A percentile compares a stretch with the other conserved stretches of the same genome.
These are phyloP conservation scores for Tenualosa thibaudeaui DNA, from an alignment of 2,797 vertebrate species.

Conservation along the genomic window DNA sequence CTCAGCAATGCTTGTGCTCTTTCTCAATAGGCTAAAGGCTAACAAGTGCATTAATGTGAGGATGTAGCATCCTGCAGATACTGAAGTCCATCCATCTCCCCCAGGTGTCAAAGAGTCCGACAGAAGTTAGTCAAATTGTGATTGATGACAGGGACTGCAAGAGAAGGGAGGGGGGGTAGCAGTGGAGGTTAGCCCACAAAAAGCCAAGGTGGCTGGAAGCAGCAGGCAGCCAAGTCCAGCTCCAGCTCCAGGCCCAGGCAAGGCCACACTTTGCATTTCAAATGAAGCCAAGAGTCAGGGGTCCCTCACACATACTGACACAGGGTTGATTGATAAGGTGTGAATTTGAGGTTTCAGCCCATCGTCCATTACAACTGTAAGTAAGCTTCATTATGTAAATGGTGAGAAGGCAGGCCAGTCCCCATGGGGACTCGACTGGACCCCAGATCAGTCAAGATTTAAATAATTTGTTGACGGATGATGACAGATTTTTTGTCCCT, in stretches of 20 bases:
- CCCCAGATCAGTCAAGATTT: constrained; percentile 63
- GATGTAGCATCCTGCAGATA: constrained; percentile 62
- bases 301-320: constrained; percentile 59
- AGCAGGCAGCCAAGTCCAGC: not conserved
- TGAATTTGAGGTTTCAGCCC: constrained; percentile 66
- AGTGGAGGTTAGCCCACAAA: constrained; percentile 40
- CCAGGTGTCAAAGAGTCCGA: constrained; percentile 68
- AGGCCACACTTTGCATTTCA: constrained; percentile 69
- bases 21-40: constrained; percentile 42
- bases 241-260: constrained; percentile 44
- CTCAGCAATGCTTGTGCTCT: not conserved
- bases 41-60: constrained; percentile 65
- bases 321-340: constrained; percentile 71
- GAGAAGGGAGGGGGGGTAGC: constrained; percentile 45
- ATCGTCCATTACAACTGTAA: constrained; percentile 62
- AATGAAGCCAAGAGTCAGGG: constrained; percentile 62
- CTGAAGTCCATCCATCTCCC: constrained; percentile 68
- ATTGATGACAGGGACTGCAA: constrained; percentile 70
- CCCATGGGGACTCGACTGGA: constrained; percentile 61
- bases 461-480: constrained; percentile 72
- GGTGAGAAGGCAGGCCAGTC: constrained; percentile 54
- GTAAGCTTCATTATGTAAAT: constrained; percentile 76
- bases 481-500: constrained; percentile 52
- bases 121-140: constrained; percentile 77
- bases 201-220: constrained; percentile 27